Base-by-base conservation (phyloP, 2,797 vertebrate species). In the Poecilia wingei region DNA sequence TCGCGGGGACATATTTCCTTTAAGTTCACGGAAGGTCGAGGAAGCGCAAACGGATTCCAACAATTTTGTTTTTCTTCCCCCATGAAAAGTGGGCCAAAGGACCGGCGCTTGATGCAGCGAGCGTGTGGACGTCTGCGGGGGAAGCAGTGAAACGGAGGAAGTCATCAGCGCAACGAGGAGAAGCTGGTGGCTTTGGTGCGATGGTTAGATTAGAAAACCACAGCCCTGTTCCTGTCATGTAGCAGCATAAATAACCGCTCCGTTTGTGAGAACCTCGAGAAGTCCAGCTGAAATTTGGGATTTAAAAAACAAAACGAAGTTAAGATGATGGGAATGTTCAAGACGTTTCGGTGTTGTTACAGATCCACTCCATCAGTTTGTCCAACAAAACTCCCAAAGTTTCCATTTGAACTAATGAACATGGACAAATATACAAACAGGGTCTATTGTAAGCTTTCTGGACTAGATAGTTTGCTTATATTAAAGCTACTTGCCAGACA, bases 61-160 rank as follows among this genome's bases (percentile, higher is more conserved):
- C 22, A 22, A 36, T 59, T 75, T 74, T 39, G 41, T 8, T 51
- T 71, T 68, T 45, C 20, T 10, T 12, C 47, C 13, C 0, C 8
- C 8, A 0, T n/a, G 53, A 43, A 46, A 45, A 3, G 36, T 4
- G 1, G 43, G 79, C 4, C 3, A 20, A 13, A 76, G 45, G 47
- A 20, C 20, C 55, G 55, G 36, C 33, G 39, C 25, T 31, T 6
- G 45, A 70, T 73, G 0, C 18, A 20, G n/a, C 3, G 1, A n/a
- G 9, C 0, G 0, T 36, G 49, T 25, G 72, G 75, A 81, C 78
- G 86, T 82, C 86, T 82, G 88, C 79, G 83, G 86, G 88, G 88
- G 49, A 91, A 89, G 85, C 36, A 68, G 82, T 80, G 74, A 88
- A 82, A 83, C 74, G 33, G 79, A n/a, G 74, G 91, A 92, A 92